phyloP scores from a whole-genome alignment of 1,140 invertebrate species.

The Lethrus apterus region DNA sequence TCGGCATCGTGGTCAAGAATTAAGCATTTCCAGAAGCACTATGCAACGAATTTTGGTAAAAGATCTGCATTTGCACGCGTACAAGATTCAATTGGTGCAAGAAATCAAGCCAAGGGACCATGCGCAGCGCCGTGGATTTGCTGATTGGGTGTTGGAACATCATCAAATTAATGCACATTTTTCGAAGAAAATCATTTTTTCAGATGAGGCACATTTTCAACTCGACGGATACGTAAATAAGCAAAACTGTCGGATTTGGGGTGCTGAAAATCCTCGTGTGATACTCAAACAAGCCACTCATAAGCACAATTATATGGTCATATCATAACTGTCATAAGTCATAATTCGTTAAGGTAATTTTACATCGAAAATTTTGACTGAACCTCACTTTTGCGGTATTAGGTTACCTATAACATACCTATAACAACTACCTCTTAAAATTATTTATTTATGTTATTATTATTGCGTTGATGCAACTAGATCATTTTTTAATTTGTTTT shows the following conservation, averaged over 20 bases:
- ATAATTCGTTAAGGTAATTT: no score
- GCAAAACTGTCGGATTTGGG: slow-evolving; percentile 11
- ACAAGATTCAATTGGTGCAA: slow-evolving; percentile 8
- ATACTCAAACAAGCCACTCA: not conserved
- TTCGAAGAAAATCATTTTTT: not conserved
- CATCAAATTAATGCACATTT: no score
- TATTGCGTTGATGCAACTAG: no score
- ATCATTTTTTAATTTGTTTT: no score
- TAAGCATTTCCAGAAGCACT: slow-evolving; percentile 8
- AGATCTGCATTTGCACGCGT: slow-evolving; percentile 6
- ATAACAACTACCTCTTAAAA: no score
- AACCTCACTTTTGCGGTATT: no score
- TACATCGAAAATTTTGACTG: no score
- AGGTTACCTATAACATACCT: no score
- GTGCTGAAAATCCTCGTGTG: slow-evolving; percentile 3
- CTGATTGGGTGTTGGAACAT: slow-evolving; percentile 8
- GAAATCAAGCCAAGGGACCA: slow-evolving; percentile 4
- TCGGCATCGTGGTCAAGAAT: slow-evolving; percentile 6
- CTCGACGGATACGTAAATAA: slow-evolving; percentile 4
- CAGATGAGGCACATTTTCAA: not conserved
- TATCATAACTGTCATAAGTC: no score
- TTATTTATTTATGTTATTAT: no score
- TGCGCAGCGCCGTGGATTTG: slow-evolving; percentile 1
- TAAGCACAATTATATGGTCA: no score
- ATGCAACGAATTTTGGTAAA: slow-evolving; percentile 6